Conservation (phyloP, 1,140 invertebrate species). For the Trichonephila clavipes region DNA sequence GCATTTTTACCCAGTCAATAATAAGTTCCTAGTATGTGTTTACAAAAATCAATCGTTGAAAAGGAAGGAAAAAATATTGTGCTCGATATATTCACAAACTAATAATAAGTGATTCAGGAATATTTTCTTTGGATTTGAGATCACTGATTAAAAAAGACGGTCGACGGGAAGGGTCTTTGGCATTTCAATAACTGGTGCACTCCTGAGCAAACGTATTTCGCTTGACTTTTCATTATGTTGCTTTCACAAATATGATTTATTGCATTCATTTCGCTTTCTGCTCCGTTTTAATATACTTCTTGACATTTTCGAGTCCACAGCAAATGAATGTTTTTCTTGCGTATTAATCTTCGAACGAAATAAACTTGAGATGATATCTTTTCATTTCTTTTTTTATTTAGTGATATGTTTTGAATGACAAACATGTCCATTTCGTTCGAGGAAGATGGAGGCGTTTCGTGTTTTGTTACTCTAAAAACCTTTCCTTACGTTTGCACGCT, state of each 20-base stretch:
- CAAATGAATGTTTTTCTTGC: not conserved
- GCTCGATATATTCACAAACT: too few relatives aligned
- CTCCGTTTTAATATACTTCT: not conserved
- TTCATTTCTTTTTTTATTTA: not conserved
- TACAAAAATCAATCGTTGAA: too few relatives aligned
- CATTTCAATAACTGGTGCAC: not conserved
- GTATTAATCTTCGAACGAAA: not conserved
- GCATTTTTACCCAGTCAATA: too few relatives aligned
- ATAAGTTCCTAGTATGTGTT: too few relatives aligned
- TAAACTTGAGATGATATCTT: not conserved
- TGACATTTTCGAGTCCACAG: not conserved
- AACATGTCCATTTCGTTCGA: not conserved
- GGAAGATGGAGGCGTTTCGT: too few relatives aligned
- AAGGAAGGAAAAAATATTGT: too few relatives aligned
- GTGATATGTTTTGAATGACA: not conserved
- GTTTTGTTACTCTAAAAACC: too few relatives aligned
- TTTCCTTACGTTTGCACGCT: too few relatives aligned
- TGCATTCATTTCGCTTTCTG: conserved; percentile 9
- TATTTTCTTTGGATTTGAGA: not conserved
- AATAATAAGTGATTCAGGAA: too few relatives aligned
- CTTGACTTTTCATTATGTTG: not conserved
- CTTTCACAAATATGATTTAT: conserved; percentile 43
- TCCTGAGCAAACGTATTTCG: not conserved
- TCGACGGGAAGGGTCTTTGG: not conserved
- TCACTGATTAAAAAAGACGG: not conserved